Evolutionary conservation across 2,888 invertebrate species (phyloP).

Genomic region (Microchrysa polita): DNA sequence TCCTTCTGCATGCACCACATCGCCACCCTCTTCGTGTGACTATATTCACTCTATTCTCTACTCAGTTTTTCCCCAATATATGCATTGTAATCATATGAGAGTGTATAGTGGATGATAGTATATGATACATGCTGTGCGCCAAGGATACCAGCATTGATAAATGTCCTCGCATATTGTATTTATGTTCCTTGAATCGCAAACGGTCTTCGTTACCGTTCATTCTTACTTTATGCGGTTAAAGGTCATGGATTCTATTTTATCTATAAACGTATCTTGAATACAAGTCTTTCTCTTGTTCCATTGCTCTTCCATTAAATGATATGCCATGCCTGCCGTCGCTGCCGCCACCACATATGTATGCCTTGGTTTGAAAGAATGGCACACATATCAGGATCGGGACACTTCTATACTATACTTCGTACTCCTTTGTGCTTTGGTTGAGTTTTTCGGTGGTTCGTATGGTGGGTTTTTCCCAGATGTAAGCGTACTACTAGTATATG

Average conservation of each 20-base stretch:
- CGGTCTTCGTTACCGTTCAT: slow-evolving; percentile 11
- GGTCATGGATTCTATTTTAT: slow-evolving; percentile 41
- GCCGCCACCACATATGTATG: not conserved
- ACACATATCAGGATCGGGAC: slow-evolving; percentile 22
- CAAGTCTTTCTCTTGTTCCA: slow-evolving; percentile 31
- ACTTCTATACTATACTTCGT: too few species aligned
- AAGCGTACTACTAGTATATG: not conserved
- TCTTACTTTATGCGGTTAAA: slow-evolving; percentile 34
- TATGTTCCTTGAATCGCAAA: slow-evolving; percentile 42
- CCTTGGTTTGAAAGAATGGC: slow-evolving; percentile 15
- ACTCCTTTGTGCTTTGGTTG: slow-evolving; percentile 17
- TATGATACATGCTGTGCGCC: slow-evolving; percentile 1
- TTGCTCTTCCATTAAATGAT: slow-evolving; percentile 20
- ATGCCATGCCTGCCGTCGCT: too few species aligned
- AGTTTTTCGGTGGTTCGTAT: not conserved
- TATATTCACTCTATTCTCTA: too few species aligned
- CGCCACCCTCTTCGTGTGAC: too few species aligned
- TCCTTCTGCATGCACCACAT: too few species aligned
- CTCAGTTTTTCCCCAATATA: not conserved
- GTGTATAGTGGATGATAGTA: too few species aligned
- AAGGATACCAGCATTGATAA: slow-evolving; percentile 45
- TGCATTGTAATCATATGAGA: not conserved
- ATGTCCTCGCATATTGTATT: slow-evolving; percentile 50
- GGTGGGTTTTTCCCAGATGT: not conserved
- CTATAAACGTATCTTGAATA: slow-evolving; percentile 36